Percentiles rank a stretch among this genome's conserved stretches.
Evolutionary conservation across 1,140 invertebrate species (phyloP).

Genomic region (Stegodyphus mimosarum): DNA sequence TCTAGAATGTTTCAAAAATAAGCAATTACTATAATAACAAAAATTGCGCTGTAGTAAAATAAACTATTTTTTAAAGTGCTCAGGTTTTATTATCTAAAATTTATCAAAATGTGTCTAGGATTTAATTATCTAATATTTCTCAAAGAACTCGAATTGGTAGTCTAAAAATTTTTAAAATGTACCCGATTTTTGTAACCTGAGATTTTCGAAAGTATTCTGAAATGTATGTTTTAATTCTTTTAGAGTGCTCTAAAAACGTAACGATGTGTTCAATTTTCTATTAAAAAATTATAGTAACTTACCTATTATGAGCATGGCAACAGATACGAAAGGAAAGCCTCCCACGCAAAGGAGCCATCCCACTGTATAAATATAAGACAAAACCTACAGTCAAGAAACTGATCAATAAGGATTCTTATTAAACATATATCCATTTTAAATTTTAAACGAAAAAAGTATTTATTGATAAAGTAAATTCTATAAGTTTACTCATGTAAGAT

Average conservation of each 20-base stretch:
- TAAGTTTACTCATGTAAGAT: too few relatives aligned
- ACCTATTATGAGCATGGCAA: conserved; percentile 37
- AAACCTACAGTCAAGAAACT: background rate
- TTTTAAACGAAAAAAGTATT: too few relatives aligned
- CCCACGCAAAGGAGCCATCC: conserved; percentile 45
- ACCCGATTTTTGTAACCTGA: background rate
- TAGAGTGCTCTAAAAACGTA: background rate
- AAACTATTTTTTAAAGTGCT: too few relatives aligned
- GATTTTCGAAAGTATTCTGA: background rate
- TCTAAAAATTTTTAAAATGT: background rate
- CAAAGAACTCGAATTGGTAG: background rate
- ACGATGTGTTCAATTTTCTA: background rate
- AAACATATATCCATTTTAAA: too few relatives aligned
- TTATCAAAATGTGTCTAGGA: background rate
- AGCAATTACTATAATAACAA: too few relatives aligned
- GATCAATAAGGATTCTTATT: background rate
- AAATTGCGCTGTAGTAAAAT: too few relatives aligned
- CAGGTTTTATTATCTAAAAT: too few relatives aligned
- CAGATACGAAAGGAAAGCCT: conserved; percentile 32
- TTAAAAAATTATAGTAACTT: background rate
- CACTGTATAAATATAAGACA: conserved; percentile 16
- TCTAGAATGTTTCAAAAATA: too few relatives aligned
- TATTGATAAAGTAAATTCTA: too few relatives aligned
- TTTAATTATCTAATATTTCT: background rate
- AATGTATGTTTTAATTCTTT: background rate